These are phyloP conservation scores for Drosophila erecta DNA, from an alignment of 1,140 invertebrate species.

Conservation along the genomic window DNA sequence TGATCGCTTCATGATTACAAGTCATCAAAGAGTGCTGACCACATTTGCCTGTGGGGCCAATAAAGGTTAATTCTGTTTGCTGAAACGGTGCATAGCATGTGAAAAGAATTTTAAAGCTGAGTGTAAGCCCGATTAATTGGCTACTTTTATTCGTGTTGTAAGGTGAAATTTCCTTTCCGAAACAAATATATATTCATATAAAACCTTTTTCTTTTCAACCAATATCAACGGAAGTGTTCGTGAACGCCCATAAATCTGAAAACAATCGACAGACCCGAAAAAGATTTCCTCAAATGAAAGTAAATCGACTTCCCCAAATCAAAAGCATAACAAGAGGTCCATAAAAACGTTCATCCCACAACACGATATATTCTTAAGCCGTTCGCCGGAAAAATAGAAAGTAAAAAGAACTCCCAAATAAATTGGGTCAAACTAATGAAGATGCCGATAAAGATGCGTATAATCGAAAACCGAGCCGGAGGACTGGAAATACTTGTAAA, in stretches of 20 bases:
- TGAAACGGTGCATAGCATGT: not conserved
- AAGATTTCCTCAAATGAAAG: slow-evolving; percentile 63
- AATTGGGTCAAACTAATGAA: slow-evolving; percentile 80
- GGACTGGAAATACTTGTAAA: slow-evolving; percentile 58
- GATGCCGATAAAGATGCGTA: slow-evolving; percentile 69
- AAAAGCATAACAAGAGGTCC: slow-evolving; percentile 32
- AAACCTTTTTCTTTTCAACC: slow-evolving; percentile 4
- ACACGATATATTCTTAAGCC: slow-evolving; percentile 54
- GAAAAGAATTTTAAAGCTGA: not conserved
- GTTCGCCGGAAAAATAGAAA: slow-evolving; percentile 72
- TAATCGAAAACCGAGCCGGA: slow-evolving; percentile 53
- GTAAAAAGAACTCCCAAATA: slow-evolving; percentile 62
- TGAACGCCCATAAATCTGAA: slow-evolving; percentile 23
- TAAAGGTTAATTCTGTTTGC: slow-evolving; percentile 35
- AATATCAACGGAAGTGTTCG: slow-evolving; percentile 44
- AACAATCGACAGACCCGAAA: slow-evolving; percentile 21
- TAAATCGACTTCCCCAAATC: slow-evolving; percentile 58
- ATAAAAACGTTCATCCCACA: slow-evolving; percentile 41
- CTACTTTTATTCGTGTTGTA: not conserved
- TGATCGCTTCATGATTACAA: slow-evolving; percentile 4
- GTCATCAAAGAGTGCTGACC: slow-evolving; percentile 17
- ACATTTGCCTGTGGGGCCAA: slow-evolving; percentile 18
- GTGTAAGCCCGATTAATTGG: not conserved
- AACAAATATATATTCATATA: not conserved
- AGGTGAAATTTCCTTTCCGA: not conserved